phyloP scores from a whole-genome alignment of 2,113 vertebrate genomes.

The Brachypodius melanocephalos region DNA sequence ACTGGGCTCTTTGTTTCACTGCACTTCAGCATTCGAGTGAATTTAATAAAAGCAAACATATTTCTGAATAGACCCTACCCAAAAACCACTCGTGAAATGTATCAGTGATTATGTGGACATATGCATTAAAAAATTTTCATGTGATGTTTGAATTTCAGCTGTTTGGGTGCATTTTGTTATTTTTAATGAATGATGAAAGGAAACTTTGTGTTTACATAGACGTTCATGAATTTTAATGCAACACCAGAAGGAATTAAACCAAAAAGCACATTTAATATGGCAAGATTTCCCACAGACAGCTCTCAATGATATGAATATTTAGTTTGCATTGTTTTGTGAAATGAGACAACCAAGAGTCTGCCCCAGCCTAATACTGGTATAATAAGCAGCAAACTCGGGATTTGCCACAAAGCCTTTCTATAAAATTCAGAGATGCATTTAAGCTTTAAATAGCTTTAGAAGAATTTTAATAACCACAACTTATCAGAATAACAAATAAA shows the following conservation, averaged over 20 bases:
- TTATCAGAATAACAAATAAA: background rate
- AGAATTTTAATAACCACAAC: background rate
- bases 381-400: background rate
- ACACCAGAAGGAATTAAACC: conserved; percentile 8
- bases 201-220: conserved; percentile 11
- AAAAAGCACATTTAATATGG: background rate
- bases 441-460: background rate
- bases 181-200: conserved; percentile 13
- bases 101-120: background rate
- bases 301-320: background rate
- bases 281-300: background rate
- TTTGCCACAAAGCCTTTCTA: background rate
- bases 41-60: background rate
- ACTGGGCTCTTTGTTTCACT: background rate
- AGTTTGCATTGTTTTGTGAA: background rate
- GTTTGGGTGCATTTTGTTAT: background rate
- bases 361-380: background rate
- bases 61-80: background rate
- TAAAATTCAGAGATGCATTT: background rate
- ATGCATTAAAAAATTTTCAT: background rate
- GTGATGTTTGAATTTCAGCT: background rate
- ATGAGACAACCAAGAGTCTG: background rate
- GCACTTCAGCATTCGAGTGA: background rate
- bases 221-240: conserved; percentile 29
- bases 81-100: background rate